A percentile compares a stretch with the other conserved stretches of the same genome.
Conservation (phyloP, 2,113 vertebrate genomes). For the Prunella fulvescens region DNA sequence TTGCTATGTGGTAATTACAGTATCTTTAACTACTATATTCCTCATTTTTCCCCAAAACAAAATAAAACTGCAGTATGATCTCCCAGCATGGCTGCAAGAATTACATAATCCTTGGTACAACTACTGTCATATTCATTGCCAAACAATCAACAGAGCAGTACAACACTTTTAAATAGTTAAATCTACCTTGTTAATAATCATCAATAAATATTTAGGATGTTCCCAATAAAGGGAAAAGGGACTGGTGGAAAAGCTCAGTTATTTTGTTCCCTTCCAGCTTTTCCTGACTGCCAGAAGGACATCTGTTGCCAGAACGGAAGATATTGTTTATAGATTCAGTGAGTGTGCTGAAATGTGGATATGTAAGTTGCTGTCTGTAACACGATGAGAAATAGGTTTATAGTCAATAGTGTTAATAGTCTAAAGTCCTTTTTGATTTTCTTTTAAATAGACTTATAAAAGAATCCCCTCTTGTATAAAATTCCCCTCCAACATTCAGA, state of each 20-base stretch:
- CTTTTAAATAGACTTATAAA: not conserved
- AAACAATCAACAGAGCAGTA: not conserved
- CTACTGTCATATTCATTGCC: not conserved
- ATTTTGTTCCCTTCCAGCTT: slow-evolving; percentile 7
- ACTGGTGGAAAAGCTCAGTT: not conserved
- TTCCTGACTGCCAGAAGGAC: slow-evolving; percentile 27
- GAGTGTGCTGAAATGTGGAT: not conserved
- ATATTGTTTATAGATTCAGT: slow-evolving; percentile 6
- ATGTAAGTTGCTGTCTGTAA: not conserved
- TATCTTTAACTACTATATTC: not conserved
- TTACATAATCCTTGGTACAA: not conserved
- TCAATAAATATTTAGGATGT: not conserved
- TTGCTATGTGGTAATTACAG: not conserved
- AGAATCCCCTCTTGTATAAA: not conserved
- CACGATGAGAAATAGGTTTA: not conserved
- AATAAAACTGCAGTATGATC: not conserved
- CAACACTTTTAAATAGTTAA: not conserved
- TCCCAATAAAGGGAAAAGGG: not conserved
- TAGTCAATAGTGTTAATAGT: not conserved
- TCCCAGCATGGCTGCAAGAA: not conserved
- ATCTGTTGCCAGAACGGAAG: slow-evolving; percentile 25
- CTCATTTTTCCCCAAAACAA: not conserved
- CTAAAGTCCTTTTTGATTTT: not conserved
- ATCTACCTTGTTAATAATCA: not conserved
- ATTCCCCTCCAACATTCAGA: not conserved